Percentiles rank a stretch among this genome's conserved stretches.
These are phyloP conservation scores for Chitala chitala DNA, from an alignment of 2,113 vertebrate species.

Conservation along the genomic window DNA sequence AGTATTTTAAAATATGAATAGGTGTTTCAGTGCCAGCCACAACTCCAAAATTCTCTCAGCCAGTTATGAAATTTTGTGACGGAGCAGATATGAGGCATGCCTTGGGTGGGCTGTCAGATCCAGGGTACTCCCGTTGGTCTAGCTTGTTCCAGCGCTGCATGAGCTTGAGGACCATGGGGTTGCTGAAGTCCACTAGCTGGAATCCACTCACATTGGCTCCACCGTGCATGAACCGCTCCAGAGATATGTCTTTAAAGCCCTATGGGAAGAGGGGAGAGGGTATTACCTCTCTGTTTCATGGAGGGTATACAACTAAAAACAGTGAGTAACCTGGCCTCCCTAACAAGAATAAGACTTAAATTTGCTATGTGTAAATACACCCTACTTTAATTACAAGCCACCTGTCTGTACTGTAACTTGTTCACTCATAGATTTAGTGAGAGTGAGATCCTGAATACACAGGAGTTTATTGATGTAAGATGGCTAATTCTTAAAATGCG, in stretches of 20 bases:
- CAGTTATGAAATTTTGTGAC: background rate
- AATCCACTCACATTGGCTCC: conserved; percentile 98
- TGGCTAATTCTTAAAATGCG: background rate
- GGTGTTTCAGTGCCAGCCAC: no score
- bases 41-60: background rate
- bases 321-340: background rate
- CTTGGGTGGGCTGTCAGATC: conserved; percentile 92
- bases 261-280: conserved; percentile 39
- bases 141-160: conserved; percentile 99
- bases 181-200: conserved; percentile 96
- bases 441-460: background rate
- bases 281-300: conserved; percentile 8
- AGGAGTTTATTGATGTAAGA: background rate
- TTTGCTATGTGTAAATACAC: no score
- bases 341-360: no score
- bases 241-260: conserved; percentile 98
- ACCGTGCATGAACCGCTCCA: conserved; percentile 96
- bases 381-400: no score
- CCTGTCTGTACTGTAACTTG: background rate
- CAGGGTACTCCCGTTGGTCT: conserved; percentile 95
- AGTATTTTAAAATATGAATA: background rate
- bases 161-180: conserved; percentile 90
- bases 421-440: background rate
- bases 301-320: conserved; percentile 1
- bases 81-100: conserved; percentile 50